These are phyloP conservation scores for Harpalus rufipes DNA, from an alignment of 2,888 invertebrate genomes.

Conservation along the genomic window DNA sequence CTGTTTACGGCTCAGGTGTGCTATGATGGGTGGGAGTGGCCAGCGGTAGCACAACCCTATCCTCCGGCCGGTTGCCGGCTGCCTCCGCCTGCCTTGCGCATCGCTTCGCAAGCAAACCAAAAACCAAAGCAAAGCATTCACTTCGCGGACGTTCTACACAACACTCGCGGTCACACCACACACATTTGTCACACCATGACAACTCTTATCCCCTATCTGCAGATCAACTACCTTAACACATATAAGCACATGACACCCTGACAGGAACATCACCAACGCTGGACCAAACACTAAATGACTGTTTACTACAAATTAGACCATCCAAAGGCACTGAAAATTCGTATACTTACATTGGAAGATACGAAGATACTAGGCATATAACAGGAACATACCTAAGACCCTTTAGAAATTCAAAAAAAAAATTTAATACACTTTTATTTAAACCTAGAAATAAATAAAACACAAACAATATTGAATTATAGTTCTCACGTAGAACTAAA, in stretches of 20 bases:
- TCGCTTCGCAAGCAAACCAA: constrained; percentile 15
- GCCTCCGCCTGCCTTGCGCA: neutral
- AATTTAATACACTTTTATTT: no score
- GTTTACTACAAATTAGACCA: no score
- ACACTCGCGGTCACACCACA: neutral
- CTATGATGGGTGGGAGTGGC: constrained; percentile 74
- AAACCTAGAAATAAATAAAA: no score
- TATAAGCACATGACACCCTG: neutral
- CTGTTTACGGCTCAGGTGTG: constrained; percentile 75
- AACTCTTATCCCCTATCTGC: neutral
- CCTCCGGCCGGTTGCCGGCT: neutral
- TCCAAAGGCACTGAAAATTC: no score
- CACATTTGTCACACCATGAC: neutral
- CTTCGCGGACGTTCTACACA: constrained; percentile 9
- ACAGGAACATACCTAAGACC: no score
- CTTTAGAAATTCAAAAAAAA: no score
- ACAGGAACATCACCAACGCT: neutral
- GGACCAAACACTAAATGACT: no score
- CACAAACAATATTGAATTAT: no score
- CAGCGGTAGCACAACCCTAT: constrained; percentile 72
- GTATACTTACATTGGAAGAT: no score
- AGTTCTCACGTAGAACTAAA: no score
- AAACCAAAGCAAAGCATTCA: neutral
- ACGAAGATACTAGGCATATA: no score
- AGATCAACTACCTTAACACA: neutral